Evolutionary conservation across 2,888 invertebrate species (phyloP).

Genomic region (Drosophila quinaria): DNA sequence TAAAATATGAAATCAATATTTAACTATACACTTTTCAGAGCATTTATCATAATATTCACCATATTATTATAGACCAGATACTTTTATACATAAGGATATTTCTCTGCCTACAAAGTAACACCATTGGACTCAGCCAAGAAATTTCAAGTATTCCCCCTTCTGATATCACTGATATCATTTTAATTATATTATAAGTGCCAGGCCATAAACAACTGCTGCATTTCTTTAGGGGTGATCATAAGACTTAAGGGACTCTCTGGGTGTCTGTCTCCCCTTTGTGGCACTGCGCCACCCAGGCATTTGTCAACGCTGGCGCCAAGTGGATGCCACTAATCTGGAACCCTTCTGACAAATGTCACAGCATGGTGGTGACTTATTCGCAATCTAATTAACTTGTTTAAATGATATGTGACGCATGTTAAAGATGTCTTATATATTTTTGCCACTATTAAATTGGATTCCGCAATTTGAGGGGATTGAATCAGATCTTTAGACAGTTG

Average conservation of each 20-base stretch:
- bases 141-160: conserved; percentile 25
- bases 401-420: conserved; percentile 74
- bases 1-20: not conserved
- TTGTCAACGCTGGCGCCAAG: conserved; percentile 79
- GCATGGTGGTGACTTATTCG: conserved; percentile 67
- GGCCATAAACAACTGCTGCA: conserved; percentile 51
- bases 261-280: conserved; percentile 21
- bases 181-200: conserved; percentile 66
- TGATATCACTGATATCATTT: conserved; percentile 58
- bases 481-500: not conserved
- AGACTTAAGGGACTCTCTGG: conserved; percentile 17
- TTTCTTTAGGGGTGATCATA: conserved; percentile 26
- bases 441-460: conserved; percentile 53
- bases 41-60: no score
- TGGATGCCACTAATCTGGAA: conserved; percentile 33
- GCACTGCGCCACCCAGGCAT: conserved; percentile 71
- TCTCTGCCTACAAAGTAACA: not conserved
- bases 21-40: no score
- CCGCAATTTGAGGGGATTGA: not conserved
- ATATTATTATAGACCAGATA: no score
- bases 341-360: conserved; percentile 50
- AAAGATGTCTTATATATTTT: conserved; percentile 48
- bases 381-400: conserved; percentile 77
- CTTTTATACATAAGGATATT: no score
- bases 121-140: not conserved